Conservation (phyloP, 2,113 vertebrate species). For the Lycaon pictus region DNA sequence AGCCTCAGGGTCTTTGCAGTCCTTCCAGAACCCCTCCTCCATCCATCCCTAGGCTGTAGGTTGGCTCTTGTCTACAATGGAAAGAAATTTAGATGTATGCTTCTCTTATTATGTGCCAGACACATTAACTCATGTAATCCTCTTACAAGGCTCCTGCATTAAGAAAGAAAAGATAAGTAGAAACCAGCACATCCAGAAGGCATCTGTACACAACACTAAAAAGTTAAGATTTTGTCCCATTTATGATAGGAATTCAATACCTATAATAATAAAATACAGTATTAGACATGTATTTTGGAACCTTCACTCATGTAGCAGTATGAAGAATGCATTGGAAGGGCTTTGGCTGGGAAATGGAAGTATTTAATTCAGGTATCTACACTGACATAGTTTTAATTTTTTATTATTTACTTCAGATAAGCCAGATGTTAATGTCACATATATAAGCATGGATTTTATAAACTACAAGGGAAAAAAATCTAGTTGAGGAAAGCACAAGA, state of each 20-base stretch:
- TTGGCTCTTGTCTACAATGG: neutral
- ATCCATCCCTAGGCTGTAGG: accelerated
- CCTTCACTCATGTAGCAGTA: neutral
- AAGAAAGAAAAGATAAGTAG: neutral
- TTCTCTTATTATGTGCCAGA: neutral
- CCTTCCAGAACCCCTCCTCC: neutral
- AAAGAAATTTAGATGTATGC: neutral
- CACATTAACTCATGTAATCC: neutral
- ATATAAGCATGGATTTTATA: slow-evolving; percentile 70
- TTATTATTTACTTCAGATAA: slow-evolving; percentile 64
- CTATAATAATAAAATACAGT: neutral
- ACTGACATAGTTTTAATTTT: neutral
- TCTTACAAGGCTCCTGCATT: neutral
- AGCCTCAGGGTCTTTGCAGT: neutral
- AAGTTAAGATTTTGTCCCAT: neutral
- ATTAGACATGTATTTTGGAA: neutral
- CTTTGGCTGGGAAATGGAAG: neutral
- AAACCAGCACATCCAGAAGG: neutral
- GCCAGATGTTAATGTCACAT: slow-evolving; percentile 55
- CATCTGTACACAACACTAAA: neutral
- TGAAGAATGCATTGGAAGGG: neutral
- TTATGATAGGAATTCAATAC: neutral
- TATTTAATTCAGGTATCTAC: neutral
- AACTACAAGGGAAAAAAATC: slow-evolving; percentile 33
- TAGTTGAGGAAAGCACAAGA: slow-evolving; percentile 12